These are phyloP conservation scores for Coelogynopora nodosa DNA, from an alignment of 2,888 invertebrate species.

Conservation along the genomic window DNA sequence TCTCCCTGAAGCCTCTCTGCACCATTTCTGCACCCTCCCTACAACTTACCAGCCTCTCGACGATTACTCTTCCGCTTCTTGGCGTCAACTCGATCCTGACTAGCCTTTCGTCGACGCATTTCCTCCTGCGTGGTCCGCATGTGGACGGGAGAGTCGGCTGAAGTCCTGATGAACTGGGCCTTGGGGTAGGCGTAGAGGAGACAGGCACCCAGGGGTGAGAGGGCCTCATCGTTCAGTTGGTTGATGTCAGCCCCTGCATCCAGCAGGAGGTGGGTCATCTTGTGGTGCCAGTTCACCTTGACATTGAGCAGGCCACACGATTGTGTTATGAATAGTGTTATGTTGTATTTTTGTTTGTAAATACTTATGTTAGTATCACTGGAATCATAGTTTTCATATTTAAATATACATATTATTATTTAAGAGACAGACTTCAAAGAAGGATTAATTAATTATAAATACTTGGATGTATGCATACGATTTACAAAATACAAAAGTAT, in stretches of 20 bases:
- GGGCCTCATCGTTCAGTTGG: constrained; percentile 58
- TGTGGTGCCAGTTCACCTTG: constrained; percentile 59
- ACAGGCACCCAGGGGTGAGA: constrained; percentile 59
- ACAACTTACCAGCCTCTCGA: background rate
- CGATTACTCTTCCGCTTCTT: background rate
- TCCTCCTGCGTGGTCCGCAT: background rate
- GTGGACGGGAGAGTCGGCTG: constrained; percentile 51
- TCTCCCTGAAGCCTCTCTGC: too few species aligned
- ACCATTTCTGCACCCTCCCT: too few species aligned
- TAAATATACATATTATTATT: too few species aligned
- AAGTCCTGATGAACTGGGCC: constrained; percentile 56
- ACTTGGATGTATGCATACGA: too few species aligned
- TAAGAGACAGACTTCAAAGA: too few species aligned
- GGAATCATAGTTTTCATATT: too few species aligned
- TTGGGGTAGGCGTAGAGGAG: constrained; percentile 58
- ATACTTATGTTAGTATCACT: too few species aligned
- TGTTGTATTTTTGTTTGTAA: too few species aligned
- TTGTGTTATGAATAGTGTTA: too few species aligned
- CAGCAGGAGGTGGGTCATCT: constrained; percentile 57
- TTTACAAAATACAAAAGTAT: too few species aligned
- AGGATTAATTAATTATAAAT: too few species aligned
- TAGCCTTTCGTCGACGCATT: background rate
- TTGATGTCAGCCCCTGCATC: constrained; percentile 61
- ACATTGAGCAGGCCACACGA: too few species aligned
- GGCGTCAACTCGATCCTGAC: background rate